phyloP scores from a whole-genome alignment of 2,797 vertebrate species.

The Syngnathus rostellatus region DNA sequence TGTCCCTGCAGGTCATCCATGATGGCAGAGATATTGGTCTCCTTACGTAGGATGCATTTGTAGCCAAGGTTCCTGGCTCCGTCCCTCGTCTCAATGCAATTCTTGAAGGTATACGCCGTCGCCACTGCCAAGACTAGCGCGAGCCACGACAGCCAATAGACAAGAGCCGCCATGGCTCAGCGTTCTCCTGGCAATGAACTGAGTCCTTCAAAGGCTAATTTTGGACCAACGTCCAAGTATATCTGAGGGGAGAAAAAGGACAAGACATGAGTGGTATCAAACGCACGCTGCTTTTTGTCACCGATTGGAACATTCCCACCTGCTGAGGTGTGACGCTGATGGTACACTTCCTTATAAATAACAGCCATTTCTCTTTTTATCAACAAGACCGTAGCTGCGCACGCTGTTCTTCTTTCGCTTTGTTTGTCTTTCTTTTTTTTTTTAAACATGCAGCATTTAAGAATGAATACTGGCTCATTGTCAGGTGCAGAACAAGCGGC shows the following conservation, averaged over 20 bases:
- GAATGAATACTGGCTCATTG: not conserved
- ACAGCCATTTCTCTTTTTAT: too few relatives aligned
- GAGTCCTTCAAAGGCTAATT: not conserved
- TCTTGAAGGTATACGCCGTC: slow-evolving; percentile 63
- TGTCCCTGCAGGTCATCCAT: slow-evolving; percentile 54
- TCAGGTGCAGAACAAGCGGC: too few relatives aligned
- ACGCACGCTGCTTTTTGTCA: not conserved
- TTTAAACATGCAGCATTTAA: too few relatives aligned
- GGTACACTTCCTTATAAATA: too few relatives aligned
- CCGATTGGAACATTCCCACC: too few relatives aligned
- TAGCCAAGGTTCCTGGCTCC: slow-evolving; percentile 29
- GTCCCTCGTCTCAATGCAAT: slow-evolving; percentile 57
- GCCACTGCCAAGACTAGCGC: slow-evolving; percentile 30
- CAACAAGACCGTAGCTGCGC: too few relatives aligned
- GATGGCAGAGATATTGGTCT: slow-evolving; percentile 33
- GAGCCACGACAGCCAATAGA: slow-evolving; percentile 14
- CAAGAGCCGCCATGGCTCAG: not conserved
- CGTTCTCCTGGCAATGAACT: not conserved
- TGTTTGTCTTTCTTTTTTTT: too few relatives aligned
- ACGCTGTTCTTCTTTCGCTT: too few relatives aligned
- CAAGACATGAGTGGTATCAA: not conserved
- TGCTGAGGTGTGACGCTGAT: too few relatives aligned
- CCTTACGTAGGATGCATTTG: slow-evolving; percentile 48
- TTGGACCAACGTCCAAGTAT: not conserved
- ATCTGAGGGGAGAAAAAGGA: not conserved